Base-by-base conservation (phyloP, 2,888 invertebrate species). In the Dolomedes plantarius region DNA sequence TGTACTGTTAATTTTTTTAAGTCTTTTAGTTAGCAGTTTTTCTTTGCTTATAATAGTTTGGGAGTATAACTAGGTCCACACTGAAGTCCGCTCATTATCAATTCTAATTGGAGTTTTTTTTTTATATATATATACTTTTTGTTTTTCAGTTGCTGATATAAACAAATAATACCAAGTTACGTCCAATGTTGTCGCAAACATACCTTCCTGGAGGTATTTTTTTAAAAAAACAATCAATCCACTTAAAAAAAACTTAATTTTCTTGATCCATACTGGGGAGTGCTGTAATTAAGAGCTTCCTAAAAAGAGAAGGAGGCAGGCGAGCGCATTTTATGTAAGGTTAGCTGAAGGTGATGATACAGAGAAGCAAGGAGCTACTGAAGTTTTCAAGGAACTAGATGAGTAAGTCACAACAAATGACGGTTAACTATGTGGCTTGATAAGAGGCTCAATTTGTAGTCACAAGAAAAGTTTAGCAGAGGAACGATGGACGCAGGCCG, bases 41-140 rank as follows among this genome's bases (percentile, higher is more conserved):
- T n/a, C 23, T 56, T 23, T 23, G 23, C 31, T 31, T 41, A 32
- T 27, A 68, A 86, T 80, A 80, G 76, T 87, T 87, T 87, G 87
- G 87, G 87, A 87, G 87, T 81, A 69, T 82, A 72, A 77, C 81
- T 79, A 87, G 81, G 81, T 87, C 87, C 87, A 87, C 87, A 87
- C 67, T 69, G 87, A 87, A 87, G 87, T 87, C 81, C 87, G 81
- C 77, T 76, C 78, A 56, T 64, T 31, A 87, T 64, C 68, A 81
- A 74, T 78, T 81, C 83, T 77, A 83, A 83, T 83, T 77, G 76
- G 76, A 77, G 72, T 72, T 75, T 69, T 78, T 28, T 29, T 27
- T 19, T 65, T 65, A 28, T 11, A 28, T 64, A 28, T 64, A 28
- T 64, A 9, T 27, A 9, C 23, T 65, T 65, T n/a, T 7, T 7